Conservation (phyloP, 2,888 invertebrate genomes). For the Noctua janthina region DNA sequence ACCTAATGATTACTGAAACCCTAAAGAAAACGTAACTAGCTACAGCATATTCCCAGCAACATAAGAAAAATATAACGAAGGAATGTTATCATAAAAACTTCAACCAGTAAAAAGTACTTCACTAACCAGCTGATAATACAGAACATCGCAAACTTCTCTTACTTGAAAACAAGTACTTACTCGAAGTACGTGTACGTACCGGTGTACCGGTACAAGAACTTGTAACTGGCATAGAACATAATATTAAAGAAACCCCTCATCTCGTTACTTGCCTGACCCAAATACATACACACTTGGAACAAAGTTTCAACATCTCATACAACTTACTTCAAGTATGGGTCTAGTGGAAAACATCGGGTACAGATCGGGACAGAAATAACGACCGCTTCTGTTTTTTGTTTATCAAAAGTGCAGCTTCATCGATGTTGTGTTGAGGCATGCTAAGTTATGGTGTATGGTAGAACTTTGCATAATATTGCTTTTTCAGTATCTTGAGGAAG, state of each 20-base stretch:
- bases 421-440: background rate
- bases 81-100: conserved; percentile 25
- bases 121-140: conserved; percentile 34
- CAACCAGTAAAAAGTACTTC: conserved; percentile 25
- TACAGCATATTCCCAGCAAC: background rate
- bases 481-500: background rate
- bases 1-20: background rate
- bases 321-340: conserved; percentile 53
- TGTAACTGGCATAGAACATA: conserved; percentile 55
- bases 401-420: background rate
- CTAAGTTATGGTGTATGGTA: conserved; percentile 4
- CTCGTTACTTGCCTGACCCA: conserved; percentile 52
- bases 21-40: background rate
- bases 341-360: conserved; percentile 45
- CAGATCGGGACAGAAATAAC: conserved; percentile 38
- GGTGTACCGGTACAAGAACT: conserved; percentile 40
- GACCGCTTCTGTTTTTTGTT: conserved; percentile 1
- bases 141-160: conserved; percentile 30
- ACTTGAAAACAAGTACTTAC: conserved; percentile 35
- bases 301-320: conserved; percentile 64
- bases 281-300: conserved; percentile 57
- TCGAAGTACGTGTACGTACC: conserved; percentile 28
- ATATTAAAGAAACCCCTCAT: conserved; percentile 64
- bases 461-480: conserved; percentile 11
- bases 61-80: conserved; percentile 5